Evolutionary conservation across 2,888 invertebrate species (phyloP), one percentile per base, ranked within the genome.

Genomic region (Drosophila neutralis): DNA sequence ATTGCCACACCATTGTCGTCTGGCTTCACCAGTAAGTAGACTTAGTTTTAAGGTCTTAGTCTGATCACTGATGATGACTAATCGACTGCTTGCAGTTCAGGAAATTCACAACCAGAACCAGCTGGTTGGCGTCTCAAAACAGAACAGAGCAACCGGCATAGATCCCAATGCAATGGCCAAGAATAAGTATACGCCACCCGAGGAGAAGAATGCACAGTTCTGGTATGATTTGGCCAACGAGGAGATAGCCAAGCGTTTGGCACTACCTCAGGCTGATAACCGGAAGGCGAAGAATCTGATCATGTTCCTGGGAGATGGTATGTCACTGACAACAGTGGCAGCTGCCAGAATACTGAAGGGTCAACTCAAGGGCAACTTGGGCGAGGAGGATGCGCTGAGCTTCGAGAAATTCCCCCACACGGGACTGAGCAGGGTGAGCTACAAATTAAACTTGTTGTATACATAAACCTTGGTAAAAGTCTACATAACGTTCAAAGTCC

Each of bases 261-360:
- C 61, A 1, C 58, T 38, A 3, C 88, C 89, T 0, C 82, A 90
- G 21, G 1, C 33, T 7, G 90, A 89, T 24, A 77, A 38, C 0
- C 70, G 88, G 15, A 76, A 63, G 61, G 91, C 91, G 8, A 92
- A 91, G 76, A 91, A 91, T 64, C 15, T 91, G 3, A 91, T 91
- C 7, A 73, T 91, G 53, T 91, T 91, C 61, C 59, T 92, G 15
- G 92, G 92, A 3, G 96, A 96, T 90, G 96, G 96, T 58, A 96
- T 96, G 96, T 95, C 96, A 15, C 91, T 96, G 66, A 93, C 95
- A 8, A 96, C 96, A 3, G 91, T 96, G 68, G 94, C 95, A 10
- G 95, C 95, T 1, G 94, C 95, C 10, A 93, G 96, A 78, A 94
- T 95, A 27, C 94, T 94, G 80, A 94, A 94, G 68, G 96, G 95